Base-by-base conservation (phyloP, 2,888 invertebrate species). In the Dasypolia templi region DNA sequence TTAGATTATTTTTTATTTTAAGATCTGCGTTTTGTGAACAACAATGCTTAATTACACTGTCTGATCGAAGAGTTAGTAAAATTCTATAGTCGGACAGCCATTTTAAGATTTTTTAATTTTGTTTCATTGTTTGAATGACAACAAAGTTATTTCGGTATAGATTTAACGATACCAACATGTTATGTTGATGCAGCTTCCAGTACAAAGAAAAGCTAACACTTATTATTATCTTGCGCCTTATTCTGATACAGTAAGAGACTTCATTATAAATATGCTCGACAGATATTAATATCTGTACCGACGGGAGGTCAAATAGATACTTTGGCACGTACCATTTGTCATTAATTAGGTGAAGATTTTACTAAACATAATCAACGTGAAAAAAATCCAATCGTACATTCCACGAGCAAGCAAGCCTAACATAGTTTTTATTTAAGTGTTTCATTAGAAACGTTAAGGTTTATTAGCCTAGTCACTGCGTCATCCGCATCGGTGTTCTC, bases 401-500 rank as follows among this genome's bases (percentile, higher is more conserved):
- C 86, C 82, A 74, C 63, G 22, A 64, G 73, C 74, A 67, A 76
- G 71, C 77, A 64, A 78, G 73, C 77, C 70, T 85, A 77, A 77
- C 32, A 51, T 74, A 72, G 77, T 59, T 72, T 67, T 64, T 61
- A 82, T 77, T 85, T 84, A 86, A 73, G 72, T 76, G 63, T 75
- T 76, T 72, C 64, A 75, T 64, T 81, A 81, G 70, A 58, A 74
- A 63, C 49, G 49, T 74, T 83, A 83, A 81, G 84, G 68, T 81
- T 77, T 77, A 75, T 77, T 84, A 83, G 83, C 89, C 91, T 91
- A 95, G 95, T 95, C 95, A 95, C 92, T 88, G 88, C 89, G 89
- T 91, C 92, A 91, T 89, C 90, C 88, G 89, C 86, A 85, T 88
- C 88, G 66, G 83, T 86, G 85, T 88, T 87, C 82, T 90, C 87